These are phyloP conservation scores for Mythimna impura DNA, from an alignment of 2,888 invertebrate genomes.

Conservation along the genomic window DNA sequence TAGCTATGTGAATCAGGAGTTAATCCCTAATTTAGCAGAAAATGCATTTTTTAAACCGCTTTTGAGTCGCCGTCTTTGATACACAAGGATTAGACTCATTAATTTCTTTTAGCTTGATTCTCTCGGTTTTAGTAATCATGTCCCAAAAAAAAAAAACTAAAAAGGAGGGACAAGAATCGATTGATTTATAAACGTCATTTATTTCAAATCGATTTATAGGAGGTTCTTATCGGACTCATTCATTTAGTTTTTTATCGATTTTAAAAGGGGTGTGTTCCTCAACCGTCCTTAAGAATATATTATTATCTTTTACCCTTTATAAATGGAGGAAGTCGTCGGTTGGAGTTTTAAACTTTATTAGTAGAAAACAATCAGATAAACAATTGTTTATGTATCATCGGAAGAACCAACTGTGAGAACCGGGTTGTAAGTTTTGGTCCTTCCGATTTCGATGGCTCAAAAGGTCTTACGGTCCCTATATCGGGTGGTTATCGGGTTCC, in stretches of 20 bases:
- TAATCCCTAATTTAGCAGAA: not conserved
- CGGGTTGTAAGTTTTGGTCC: not conserved
- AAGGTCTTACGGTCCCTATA: no score
- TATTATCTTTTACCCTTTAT: slow-evolving; percentile 33
- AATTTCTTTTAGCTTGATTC: slow-evolving; percentile 34
- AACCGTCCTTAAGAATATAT: slow-evolving; percentile 39
- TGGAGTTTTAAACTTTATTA: slow-evolving; percentile 46
- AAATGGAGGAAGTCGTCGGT: slow-evolving; percentile 44
- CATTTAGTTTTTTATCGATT: slow-evolving; percentile 57
- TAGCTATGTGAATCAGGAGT: not conserved
- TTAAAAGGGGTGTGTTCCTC: slow-evolving; percentile 57
- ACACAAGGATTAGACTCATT: slow-evolving; percentile 33
- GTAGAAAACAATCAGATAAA: slow-evolving; percentile 44
- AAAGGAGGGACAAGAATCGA: slow-evolving; percentile 46
- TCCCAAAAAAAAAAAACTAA: slow-evolving; percentile 36
- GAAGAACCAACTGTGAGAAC: slow-evolving; percentile 10
- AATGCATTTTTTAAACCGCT: not conserved
- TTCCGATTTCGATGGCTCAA: not conserved
- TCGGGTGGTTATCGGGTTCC: no score
- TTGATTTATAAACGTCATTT: slow-evolving; percentile 53
- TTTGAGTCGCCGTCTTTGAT: slow-evolving; percentile 13
- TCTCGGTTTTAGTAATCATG: slow-evolving; percentile 34
- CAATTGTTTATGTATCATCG: slow-evolving; percentile 22
- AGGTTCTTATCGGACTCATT: slow-evolving; percentile 54
- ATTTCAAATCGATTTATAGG: slow-evolving; percentile 51